These are phyloP conservation scores for Thalassarche chlororhynchos DNA, from an alignment of 2,113 vertebrate genomes.

Conservation along the genomic window DNA sequence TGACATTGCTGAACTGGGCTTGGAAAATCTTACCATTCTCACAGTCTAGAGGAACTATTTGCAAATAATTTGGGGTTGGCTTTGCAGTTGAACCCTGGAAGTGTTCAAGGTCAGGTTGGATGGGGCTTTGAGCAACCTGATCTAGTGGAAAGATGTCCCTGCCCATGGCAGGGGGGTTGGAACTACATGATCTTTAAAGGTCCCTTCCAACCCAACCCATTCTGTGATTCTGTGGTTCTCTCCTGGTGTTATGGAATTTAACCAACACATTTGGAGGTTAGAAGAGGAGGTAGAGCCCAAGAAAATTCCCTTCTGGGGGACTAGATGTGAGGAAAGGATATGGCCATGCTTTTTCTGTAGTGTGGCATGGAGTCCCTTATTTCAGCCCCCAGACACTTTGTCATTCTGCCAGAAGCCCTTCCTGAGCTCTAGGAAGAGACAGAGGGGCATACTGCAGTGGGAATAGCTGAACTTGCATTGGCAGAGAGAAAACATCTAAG, in stretches of 20 bases:
- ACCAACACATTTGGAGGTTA: background rate
- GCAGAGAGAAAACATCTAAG: background rate
- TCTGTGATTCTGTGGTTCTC: background rate
- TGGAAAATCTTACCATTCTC: slow-evolving; percentile 30
- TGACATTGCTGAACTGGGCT: background rate
- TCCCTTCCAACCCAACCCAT: background rate
- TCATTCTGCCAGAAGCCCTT: background rate
- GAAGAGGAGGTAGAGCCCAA: background rate
- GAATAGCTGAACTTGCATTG: background rate
- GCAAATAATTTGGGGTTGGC: background rate
- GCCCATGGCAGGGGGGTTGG: accelerated
- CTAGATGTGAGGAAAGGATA: background rate
- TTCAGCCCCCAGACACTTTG: background rate
- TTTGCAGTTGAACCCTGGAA: background rate
- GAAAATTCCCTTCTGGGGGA: background rate
- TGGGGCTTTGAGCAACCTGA: background rate
- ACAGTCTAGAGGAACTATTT: background rate
- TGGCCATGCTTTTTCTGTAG: background rate
- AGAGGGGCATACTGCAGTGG: background rate
- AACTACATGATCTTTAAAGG: background rate
- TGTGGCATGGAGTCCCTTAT: background rate
- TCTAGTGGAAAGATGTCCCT: background rate
- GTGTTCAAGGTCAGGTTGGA: background rate
- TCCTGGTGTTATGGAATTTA: background rate
- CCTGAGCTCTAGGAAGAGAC: background rate